Percentiles rank a stretch among this genome's conserved stretches.
These are phyloP conservation scores for Enteromius unitaeniatus DNA, from an alignment of 2,797 vertebrate species.

Conservation along the genomic window DNA sequence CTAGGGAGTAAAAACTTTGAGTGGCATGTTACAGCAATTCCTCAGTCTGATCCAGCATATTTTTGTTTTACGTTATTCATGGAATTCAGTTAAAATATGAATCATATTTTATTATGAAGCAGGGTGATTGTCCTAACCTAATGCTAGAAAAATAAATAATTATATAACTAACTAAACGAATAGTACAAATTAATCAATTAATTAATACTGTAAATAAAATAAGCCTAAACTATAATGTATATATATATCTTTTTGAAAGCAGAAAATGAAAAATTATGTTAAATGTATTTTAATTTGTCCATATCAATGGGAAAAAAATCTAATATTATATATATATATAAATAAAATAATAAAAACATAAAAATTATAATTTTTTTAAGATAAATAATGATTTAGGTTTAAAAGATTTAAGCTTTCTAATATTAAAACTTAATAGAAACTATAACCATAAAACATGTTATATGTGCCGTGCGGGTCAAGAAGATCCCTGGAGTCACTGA, in stretches of 20 bases:
- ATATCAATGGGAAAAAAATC: background rate
- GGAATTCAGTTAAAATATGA: background rate
- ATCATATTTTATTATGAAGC: background rate
- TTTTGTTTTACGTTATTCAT: constrained; percentile 6
- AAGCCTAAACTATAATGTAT: too few relatives aligned
- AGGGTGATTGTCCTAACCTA: background rate
- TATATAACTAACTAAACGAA: background rate
- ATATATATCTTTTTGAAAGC: background rate
- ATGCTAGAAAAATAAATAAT: background rate
- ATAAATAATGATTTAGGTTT: background rate
- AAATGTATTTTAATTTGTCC: too few relatives aligned
- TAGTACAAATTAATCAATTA: too few relatives aligned
- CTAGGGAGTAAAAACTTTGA: background rate
- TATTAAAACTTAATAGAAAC: too few relatives aligned
- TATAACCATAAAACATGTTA: background rate
- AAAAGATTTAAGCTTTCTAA: too few relatives aligned
- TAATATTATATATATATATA: background rate
- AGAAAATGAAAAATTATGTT: too few relatives aligned
- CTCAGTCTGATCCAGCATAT: background rate
- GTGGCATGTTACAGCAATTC: background rate
- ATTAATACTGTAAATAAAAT: background rate
- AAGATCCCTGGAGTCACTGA: too few relatives aligned
- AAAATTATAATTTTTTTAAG: background rate
- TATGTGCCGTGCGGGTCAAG: too few relatives aligned
- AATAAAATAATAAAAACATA: background rate